Percentiles rank a stretch among this genome's conserved stretches.
Conservation (phyloP, 1,140 invertebrate genomes). For the Rhynchophorus ferrugineus region DNA sequence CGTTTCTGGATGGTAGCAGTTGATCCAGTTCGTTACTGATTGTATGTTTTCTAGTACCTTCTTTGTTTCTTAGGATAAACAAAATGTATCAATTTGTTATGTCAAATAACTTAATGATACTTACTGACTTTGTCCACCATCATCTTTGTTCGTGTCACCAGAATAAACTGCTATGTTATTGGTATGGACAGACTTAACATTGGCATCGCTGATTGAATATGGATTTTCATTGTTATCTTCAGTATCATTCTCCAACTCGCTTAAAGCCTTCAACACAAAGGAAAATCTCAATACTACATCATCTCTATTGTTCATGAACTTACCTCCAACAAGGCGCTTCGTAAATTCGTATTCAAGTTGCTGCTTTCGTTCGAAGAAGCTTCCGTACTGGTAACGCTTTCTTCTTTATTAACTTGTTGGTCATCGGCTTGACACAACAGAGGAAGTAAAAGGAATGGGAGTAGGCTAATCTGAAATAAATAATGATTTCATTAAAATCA, state of each 20-base stretch:
- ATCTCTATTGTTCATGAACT: neutral
- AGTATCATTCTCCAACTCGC: constrained; percentile 37
- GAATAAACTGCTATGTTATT: neutral
- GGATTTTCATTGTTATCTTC: constrained; percentile 20
- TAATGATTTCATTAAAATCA: too few species aligned
- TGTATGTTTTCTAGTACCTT: constrained; percentile 12
- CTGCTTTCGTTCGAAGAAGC: constrained; percentile 1
- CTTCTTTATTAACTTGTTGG: constrained; percentile 16
- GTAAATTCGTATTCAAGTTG: constrained; percentile 31
- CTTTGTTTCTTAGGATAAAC: constrained; percentile 14
- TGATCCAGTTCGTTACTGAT: constrained; percentile 31
- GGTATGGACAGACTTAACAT: constrained; percentile 14
- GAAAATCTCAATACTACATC: neutral
- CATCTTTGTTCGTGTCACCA: too few species aligned
- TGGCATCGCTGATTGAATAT: constrained; percentile 25
- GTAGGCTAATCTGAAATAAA: constrained; percentile 2
- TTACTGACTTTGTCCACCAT: neutral
- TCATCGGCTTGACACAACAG: neutral
- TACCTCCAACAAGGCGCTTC: constrained; percentile 34
- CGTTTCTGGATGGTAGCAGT: constrained; percentile 29
- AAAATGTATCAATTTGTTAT: neutral
- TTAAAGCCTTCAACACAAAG: constrained; percentile 32
- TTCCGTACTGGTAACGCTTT: neutral
- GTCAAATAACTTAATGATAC: neutral
- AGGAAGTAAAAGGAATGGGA: constrained; percentile 1